Evolutionary conservation across 1,140 invertebrate species (phyloP), one percentile per base, ranked within the genome.

Genomic region (Berghia stephanieae): DNA sequence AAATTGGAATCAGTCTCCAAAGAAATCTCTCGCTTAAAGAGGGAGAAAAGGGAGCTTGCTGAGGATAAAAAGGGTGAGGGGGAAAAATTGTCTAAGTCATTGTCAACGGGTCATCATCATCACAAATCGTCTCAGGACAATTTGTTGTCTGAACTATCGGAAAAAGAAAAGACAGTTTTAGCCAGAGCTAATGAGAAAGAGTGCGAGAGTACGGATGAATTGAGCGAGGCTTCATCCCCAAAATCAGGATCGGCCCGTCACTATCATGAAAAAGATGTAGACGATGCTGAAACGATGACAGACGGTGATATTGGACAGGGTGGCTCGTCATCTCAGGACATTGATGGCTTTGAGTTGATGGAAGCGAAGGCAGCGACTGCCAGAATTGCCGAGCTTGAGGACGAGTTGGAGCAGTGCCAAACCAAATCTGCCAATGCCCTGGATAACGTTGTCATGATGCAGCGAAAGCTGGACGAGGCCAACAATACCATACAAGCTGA

Each of bases 1-100:
- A 96, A 96, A 89, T 89, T 96, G 69, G 96, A 97, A 85, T 86
- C 92, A 10, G 90, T 93, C 2, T 89, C 93, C 27, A 96, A 96
- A 90, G 96, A 97, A 83, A 90, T 92, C 6, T 92, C 93, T 75
- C 90, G 90, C 1, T 90, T 93, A 40, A 95, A 95, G 90, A 91
- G 94, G 2, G 94, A 96, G 83, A 95, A 93, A 85, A 93, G 93
- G 82, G 95, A 96, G 77, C 84, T 96, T 13, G 94, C 94, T 89
- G 82, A 92, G 40, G 94, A 95, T 86, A 94, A 95, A 82, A 93
- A 83, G n/a, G n/a, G n/a, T n/a, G n/a, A n/a, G n/a, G n/a, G n/a
- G n/a, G n/a, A n/a, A n/a, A n/a, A n/a, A n/a, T n/a, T n/a, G n/a
- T n/a, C n/a, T n/a, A n/a, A n/a, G n/a, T n/a, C n/a, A n/a, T n/a